Percentiles rank a stretch among this genome's conserved stretches.
Evolutionary conservation across 1,140 invertebrate species (phyloP).

Genomic region (Sycophaga agraensis): DNA sequence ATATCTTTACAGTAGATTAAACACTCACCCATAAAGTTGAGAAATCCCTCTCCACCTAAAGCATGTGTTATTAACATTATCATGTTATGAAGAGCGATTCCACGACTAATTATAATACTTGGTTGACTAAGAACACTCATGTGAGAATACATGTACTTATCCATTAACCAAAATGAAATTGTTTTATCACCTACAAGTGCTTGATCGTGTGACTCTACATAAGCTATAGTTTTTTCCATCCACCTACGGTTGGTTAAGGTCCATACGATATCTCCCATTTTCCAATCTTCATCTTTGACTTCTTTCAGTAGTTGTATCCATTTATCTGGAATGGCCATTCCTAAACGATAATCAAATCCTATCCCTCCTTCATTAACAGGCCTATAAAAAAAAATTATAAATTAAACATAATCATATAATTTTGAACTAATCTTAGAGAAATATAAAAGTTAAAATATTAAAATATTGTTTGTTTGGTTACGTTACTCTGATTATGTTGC

Average conservation of each 20-base stretch:
- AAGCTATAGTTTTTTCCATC: slow-evolving; percentile 94
- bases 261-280: slow-evolving; percentile 88
- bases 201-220: slow-evolving; percentile 96
- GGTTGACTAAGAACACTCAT: slow-evolving; percentile 81
- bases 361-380: slow-evolving; percentile 90
- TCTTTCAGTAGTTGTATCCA: slow-evolving; percentile 96
- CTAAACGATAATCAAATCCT: slow-evolving; percentile 97
- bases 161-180: slow-evolving; percentile 99
- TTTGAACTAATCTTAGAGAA: neutral
- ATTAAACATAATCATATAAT: neutral
- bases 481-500: too few species aligned
- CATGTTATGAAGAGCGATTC: slow-evolving; percentile 95
- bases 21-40: slow-evolving; percentile 92
- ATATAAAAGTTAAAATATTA: too few species aligned
- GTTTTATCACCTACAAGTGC: slow-evolving; percentile 98
- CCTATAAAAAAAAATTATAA: slow-evolving; percentile 26
- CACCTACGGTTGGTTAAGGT: slow-evolving; percentile 94
- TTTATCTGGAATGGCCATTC: slow-evolving; percentile 98
- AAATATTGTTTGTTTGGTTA: too few species aligned
- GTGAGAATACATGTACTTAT: slow-evolving; percentile 97
- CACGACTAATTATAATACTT: slow-evolving; percentile 80
- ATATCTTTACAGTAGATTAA: neutral
- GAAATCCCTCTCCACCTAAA: slow-evolving; percentile 94
- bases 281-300: slow-evolving; percentile 90
- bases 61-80: slow-evolving; percentile 92